phyloP scores from a whole-genome alignment of 37 sponge, comb jelly and placozoan species.

The Geodia barretti region DNA sequence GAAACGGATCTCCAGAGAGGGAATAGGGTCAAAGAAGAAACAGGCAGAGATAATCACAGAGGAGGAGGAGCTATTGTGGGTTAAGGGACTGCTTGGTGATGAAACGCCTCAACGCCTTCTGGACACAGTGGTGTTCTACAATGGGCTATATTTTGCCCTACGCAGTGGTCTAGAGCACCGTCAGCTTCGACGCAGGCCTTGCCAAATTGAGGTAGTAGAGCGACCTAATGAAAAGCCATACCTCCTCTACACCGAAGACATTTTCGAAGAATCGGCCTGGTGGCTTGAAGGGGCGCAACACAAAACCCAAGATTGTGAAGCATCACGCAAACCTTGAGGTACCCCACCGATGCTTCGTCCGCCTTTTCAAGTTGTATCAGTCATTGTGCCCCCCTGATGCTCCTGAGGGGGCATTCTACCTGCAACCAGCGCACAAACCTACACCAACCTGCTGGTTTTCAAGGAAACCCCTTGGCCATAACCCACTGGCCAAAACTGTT shows the following conservation, averaged over 20 bases:
- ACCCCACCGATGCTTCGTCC: constrained; percentile 11
- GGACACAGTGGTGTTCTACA: constrained; percentile 27
- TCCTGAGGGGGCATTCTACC: constrained; percentile 11
- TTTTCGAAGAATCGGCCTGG: constrained; percentile 43
- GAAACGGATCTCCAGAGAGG: constrained; percentile 27
- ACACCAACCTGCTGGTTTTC: constrained; percentile 3
- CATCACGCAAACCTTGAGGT: constrained; percentile 17
- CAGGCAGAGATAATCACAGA: constrained; percentile 14
- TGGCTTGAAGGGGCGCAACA: constrained; percentile 24
- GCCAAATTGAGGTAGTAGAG: constrained; percentile 41
- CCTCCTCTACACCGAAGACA: constrained; percentile 29
- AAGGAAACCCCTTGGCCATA: constrained; percentile 6
- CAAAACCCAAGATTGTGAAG: constrained; percentile 12
- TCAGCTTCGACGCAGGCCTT: constrained; percentile 16
- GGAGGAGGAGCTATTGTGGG: constrained; percentile 36
- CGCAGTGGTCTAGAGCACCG: constrained; percentile 44
- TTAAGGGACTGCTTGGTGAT: constrained; percentile 20
- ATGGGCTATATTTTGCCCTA: constrained; percentile 49
- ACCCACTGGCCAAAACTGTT: background rate
- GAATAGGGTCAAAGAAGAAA: constrained; percentile 7
- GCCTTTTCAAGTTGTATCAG: constrained; percentile 7
- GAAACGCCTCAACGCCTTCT: constrained; percentile 13
- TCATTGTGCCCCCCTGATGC: constrained; percentile 4
- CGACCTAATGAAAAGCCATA: constrained; percentile 7
- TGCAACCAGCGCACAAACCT: background rate